Percentiles rank a stretch among this genome's conserved stretches.
Evolutionary conservation across 2,797 vertebrate genomes (phyloP).

Genomic region (Rhynchonycteris naso): DNA sequence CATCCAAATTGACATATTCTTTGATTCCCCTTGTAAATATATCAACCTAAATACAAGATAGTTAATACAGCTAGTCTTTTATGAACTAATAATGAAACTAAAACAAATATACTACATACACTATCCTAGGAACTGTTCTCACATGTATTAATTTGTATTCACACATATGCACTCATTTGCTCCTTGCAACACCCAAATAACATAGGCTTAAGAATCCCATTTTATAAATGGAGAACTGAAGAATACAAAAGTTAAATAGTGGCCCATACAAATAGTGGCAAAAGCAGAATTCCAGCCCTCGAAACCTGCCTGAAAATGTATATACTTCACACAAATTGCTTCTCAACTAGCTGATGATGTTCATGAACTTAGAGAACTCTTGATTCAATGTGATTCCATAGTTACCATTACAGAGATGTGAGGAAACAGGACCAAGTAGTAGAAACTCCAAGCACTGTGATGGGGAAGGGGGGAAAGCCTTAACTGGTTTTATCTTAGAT

Average conservation of each 20-base stretch:
- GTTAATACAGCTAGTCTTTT: not conserved
- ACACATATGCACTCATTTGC: not conserved
- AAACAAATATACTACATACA: not conserved
- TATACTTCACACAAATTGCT: not conserved
- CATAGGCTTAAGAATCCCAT: too few species aligned
- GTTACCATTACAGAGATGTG: not conserved
- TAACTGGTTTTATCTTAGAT: not conserved
- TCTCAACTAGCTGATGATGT: not conserved
- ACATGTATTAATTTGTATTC: not conserved
- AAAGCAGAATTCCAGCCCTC: not conserved
- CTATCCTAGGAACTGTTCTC: not conserved
- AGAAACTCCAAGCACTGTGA: not conserved
- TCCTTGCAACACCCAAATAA: not conserved
- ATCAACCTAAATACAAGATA: not conserved
- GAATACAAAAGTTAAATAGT: not conserved
- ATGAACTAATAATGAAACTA: conserved; percentile 13
- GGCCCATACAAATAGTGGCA: not conserved
- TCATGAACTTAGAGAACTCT: not conserved
- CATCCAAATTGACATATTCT: not conserved
- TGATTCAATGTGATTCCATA: rapidly evolving
- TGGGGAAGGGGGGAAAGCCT: not conserved
- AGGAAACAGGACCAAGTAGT: not conserved
- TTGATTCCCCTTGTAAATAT: not conserved
- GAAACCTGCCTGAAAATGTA: not conserved
- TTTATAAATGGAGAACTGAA: not conserved